These are phyloP conservation scores for Hormaphis cornu DNA, from an alignment of 1,140 invertebrate species.

Conservation along the genomic window DNA sequence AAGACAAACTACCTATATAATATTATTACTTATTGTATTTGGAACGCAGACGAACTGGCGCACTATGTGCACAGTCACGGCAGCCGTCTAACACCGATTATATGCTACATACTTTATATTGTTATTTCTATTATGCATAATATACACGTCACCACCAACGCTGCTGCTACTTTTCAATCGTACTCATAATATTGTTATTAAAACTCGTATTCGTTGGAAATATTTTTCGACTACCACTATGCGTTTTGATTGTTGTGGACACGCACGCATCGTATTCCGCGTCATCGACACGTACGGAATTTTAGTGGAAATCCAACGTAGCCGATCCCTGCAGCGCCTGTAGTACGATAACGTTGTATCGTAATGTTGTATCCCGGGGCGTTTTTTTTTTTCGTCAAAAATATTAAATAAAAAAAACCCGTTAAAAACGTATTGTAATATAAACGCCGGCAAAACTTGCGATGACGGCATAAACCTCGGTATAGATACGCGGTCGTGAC, in stretches of 20 bases:
- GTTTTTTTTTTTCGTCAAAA: too few relatives aligned
- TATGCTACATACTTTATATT: too few relatives aligned
- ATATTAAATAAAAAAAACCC: too few relatives aligned
- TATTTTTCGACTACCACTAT: not conserved
- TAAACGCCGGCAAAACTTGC: too few relatives aligned
- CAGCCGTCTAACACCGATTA: not conserved
- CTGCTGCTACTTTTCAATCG: constrained; percentile 19
- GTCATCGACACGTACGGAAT: not conserved
- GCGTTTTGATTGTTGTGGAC: not conserved
- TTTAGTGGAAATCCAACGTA: not conserved
- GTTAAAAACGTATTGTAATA: too few relatives aligned
- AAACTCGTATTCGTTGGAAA: constrained; percentile 10
- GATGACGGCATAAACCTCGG: too few relatives aligned
- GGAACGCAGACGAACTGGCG: constrained; percentile 21
- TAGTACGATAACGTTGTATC: not conserved
- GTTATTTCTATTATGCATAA: too few relatives aligned
- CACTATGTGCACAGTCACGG: constrained; percentile 28
- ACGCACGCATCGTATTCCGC: not conserved
- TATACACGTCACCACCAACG: not conserved
- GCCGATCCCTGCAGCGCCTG: not conserved
- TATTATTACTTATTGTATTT: too few relatives aligned
- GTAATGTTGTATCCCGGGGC: too few relatives aligned
- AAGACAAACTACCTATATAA: too few relatives aligned
- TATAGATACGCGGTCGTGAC: too few relatives aligned
- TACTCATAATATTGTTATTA: not conserved